These are phyloP conservation scores for Gadopsis marmoratus DNA, from an alignment of 2,797 vertebrate species.

Conservation along the genomic window DNA sequence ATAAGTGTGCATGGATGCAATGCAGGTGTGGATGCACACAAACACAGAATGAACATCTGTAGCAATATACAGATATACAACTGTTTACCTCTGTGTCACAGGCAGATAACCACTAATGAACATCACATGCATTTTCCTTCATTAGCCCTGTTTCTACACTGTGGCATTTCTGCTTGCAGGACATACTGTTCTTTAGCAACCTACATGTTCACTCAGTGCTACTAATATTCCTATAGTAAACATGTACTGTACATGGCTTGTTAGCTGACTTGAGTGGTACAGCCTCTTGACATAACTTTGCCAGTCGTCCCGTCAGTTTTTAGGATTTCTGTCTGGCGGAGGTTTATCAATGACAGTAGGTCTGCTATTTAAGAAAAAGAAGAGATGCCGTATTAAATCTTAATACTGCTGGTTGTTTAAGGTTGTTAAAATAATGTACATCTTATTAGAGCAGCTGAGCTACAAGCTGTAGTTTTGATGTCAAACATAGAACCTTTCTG, in stretches of 20 bases:
- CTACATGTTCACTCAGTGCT: not conserved
- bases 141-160: not conserved
- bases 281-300: not conserved
- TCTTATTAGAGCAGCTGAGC: not conserved
- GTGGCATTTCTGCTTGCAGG: not conserved
- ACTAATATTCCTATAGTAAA: not conserved
- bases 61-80: slow-evolving; percentile 25
- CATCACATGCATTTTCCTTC: slow-evolving; percentile 6
- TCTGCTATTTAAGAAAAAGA: not conserved
- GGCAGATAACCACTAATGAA: slow-evolving; percentile 37
- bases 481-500: not conserved
- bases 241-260: not conserved
- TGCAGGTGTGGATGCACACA: slow-evolving; percentile 10
- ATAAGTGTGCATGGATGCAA: slow-evolving; percentile 45
- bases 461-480: not conserved
- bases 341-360: not conserved
- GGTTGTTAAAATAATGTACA: not conserved
- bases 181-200: not conserved
- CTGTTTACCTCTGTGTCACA: slow-evolving; percentile 19
- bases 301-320: not conserved
- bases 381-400: not conserved
- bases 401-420: not conserved
- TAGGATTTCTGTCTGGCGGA: not conserved
- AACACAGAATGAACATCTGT: slow-evolving; percentile 38
- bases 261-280: not conserved